Evolutionary conservation across 2,113 vertebrate genomes (phyloP).

Genomic region (Australoheros scitulus): DNA sequence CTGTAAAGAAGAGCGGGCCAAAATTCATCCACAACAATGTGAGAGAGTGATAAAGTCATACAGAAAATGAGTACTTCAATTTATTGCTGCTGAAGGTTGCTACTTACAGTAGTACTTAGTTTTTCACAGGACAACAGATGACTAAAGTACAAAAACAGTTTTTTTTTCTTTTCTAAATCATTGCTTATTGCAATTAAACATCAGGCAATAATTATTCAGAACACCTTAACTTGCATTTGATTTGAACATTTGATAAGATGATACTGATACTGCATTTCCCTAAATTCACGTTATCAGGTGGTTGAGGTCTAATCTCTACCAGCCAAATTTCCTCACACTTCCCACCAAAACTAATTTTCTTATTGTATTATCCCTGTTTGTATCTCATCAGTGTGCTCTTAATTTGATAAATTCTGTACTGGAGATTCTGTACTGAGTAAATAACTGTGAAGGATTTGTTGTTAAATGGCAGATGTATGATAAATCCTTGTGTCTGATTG

Average conservation of each 20-base stretch:
- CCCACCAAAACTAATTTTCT: not conserved
- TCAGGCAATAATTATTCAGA: not conserved
- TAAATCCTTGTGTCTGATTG: not conserved
- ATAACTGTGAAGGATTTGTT: not conserved
- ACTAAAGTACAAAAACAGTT: not conserved
- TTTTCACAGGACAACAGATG: not conserved
- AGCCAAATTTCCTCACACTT: not conserved
- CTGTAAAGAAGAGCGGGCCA: not conserved
- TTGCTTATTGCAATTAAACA: not conserved
- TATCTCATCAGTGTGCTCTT: not conserved
- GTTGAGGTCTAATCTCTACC: not conserved
- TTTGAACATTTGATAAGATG: not conserved
- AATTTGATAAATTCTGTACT: not conserved
- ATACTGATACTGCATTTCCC: not conserved
- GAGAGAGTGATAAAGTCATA: not conserved
- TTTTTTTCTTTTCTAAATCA: not conserved
- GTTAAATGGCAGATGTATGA: not conserved
- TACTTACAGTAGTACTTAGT: not conserved
- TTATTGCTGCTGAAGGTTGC: not conserved
- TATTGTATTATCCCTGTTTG: not conserved
- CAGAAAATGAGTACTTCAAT: not conserved
- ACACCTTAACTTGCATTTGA: not conserved
- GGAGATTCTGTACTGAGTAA: not conserved
- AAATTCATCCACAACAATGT: not conserved
- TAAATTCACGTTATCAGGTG: not conserved